These are phyloP conservation scores for Pseudomyrmex pallidus DNA, from an alignment of 1,140 invertebrate genomes.

Conservation along the genomic window DNA sequence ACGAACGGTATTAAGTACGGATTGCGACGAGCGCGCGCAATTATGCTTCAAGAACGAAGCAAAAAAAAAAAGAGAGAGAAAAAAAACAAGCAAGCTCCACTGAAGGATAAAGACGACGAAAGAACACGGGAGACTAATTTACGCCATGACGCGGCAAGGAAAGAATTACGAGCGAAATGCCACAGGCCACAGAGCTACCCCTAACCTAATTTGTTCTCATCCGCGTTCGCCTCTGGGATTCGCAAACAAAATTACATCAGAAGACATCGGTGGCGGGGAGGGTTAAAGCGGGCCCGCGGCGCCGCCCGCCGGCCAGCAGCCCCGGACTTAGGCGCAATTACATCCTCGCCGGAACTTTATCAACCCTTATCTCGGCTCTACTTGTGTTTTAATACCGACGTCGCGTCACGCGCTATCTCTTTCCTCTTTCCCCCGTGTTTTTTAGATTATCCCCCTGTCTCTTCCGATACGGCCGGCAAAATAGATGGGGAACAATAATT, in stretches of 20 bases:
- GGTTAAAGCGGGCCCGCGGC: conserved; percentile 62
- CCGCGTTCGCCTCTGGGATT: conserved; percentile 72
- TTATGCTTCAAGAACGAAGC: conserved; percentile 23
- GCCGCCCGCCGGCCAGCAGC: not conserved
- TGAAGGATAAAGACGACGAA: conserved; percentile 10
- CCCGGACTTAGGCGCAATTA: conserved; percentile 31
- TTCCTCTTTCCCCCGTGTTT: not conserved
- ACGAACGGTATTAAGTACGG: conserved; percentile 28
- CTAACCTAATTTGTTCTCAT: conserved; percentile 80
- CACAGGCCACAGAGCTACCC: conserved; percentile 58
- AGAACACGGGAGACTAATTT: conserved; percentile 49
- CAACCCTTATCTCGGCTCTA: conserved; percentile 28
- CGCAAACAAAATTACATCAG: conserved; percentile 80
- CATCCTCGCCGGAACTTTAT: conserved; percentile 35
- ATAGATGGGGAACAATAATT: not conserved
- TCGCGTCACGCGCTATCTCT: conserved; percentile 26
- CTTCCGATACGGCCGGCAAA: not conserved
- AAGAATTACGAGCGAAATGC: conserved; percentile 70
- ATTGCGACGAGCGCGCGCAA: conserved; percentile 35
- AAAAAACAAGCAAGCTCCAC: not conserved
- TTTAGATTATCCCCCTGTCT: conserved; percentile 1
- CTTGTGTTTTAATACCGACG: conserved; percentile 36
- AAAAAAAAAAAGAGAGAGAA: no score
- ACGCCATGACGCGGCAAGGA: conserved; percentile 31
- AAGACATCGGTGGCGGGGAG: conserved; percentile 55